Conservation (phyloP, 2,888 invertebrate species). For the Harpagoxenus sublaevis region DNA sequence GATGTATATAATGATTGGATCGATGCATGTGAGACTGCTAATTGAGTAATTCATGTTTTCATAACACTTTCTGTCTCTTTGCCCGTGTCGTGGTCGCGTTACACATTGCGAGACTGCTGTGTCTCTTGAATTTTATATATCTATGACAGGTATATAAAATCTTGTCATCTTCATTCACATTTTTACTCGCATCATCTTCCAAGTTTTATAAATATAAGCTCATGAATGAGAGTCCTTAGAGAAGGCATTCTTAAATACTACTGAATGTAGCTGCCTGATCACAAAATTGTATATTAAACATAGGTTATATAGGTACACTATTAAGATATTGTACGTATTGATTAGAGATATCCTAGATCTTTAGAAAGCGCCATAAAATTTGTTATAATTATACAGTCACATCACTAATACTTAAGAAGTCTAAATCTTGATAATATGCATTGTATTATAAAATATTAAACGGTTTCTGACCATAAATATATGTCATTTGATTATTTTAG, state of each 20-base stretch:
- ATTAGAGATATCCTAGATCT: neutral
- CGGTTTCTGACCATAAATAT: neutral
- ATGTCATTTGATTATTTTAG: slow-evolving; percentile 2
- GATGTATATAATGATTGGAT: slow-evolving; percentile 99
- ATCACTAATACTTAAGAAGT: neutral
- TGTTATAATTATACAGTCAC: neutral
- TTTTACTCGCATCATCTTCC: neutral
- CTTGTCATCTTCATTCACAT: neutral
- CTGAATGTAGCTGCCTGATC: neutral
- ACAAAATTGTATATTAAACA: neutral
- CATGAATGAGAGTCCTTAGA: no score
- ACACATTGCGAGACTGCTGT: no score
- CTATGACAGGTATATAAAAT: no score
- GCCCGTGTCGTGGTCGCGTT: no score
- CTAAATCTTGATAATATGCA: neutral
- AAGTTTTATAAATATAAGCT: neutral
- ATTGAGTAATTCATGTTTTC: slow-evolving; percentile 86
- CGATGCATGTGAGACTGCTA: slow-evolving; percentile 99
- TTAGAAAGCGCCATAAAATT: neutral
- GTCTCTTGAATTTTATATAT: neutral
- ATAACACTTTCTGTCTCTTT: neutral
- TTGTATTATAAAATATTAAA: neutral
- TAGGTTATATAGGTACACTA: neutral
- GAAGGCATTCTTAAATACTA: neutral
- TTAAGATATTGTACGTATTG: neutral